Base-by-base conservation (phyloP, 1,140 invertebrate genomes). In the Drosophila varians region DNA sequence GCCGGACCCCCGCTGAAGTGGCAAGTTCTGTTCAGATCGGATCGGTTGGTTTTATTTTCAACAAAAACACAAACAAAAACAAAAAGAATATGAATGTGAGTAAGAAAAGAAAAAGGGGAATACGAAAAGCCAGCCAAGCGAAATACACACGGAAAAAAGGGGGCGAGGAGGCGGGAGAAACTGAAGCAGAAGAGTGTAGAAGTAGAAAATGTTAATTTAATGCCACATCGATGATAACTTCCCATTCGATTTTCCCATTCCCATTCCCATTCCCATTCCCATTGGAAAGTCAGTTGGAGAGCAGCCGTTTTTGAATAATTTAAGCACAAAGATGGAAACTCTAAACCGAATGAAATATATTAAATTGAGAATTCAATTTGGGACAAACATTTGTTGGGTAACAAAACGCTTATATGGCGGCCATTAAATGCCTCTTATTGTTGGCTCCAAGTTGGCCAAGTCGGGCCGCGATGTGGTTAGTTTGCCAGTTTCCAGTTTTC, bases 391-490 rank as follows among this genome's bases (percentile, higher is more conserved):
- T 45, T 18, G 21, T 43, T 28, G 16, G 52, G 48, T 19, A 46
- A 40, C n/a, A 25, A 40, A 46, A 21, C 28, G n/a, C 14, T 45
- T 45, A 25, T 23, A 28, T 38, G 42, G 12, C 28, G 18, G 28
- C 19, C 21, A 31, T 43, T 3, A 12, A 28, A 23, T 28, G 28
- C 26, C 40, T 58, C 26, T 49, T 51, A 31, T 23, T 57, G 47
- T 49, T 45, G 26, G 28, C 34, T 60, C 14, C 53, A 23, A 14
- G 51, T 14, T 57, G 26, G 5, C 28, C 34, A 45, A 45, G 23
- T 26, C 38, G 38, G 3, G 12, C 3, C 21, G 7, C 60, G 71
- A 66, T 84, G 79, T 76, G 79, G 75, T 84, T 79, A 80, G 80
- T 75, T 82, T 62, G 74, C 47, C 48, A 51, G 9, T 54, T 64